Conservation (phyloP, 2,888 invertebrate species). For the Volucella bombylans region DNA sequence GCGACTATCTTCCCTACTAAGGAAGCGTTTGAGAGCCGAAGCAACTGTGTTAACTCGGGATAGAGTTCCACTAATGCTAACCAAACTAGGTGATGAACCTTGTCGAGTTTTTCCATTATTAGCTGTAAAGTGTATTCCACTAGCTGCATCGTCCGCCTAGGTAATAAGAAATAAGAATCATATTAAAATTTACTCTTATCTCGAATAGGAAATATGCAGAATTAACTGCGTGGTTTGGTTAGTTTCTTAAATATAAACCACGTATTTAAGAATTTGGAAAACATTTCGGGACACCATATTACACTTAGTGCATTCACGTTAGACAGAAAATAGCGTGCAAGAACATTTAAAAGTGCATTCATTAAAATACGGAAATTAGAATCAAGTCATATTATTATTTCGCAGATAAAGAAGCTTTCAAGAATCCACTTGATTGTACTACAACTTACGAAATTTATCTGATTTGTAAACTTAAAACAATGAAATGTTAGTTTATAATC, state of each 20-base stretch:
- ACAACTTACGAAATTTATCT: constrained; percentile 17
- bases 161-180: constrained; percentile 60
- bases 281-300: constrained; percentile 54
- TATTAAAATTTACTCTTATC: neutral
- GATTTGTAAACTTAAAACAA: no score
- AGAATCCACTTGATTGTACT: neutral
- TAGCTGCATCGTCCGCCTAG: constrained; percentile 87
- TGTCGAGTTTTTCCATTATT: constrained; percentile 84
- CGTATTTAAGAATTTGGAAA: constrained; percentile 31
- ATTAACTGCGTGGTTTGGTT: constrained; percentile 46
- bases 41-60: constrained; percentile 90
- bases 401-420: constrained; percentile 8
- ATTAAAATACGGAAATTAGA: constrained; percentile 64
- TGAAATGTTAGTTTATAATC: no score
- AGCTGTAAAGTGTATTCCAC: constrained; percentile 89
- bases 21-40: constrained; percentile 89
- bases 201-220: neutral
- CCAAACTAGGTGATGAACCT: constrained; percentile 83
- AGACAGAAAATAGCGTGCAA: constrained; percentile 38
- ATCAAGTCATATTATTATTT: constrained; percentile 46
- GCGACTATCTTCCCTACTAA: constrained; percentile 88
- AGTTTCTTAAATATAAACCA: constrained; percentile 51
- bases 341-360: constrained; percentile 41
- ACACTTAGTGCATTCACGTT: constrained; percentile 61
- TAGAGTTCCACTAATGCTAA: constrained; percentile 84